A percentile compares a stretch with the other conserved stretches of the same genome.
Evolutionary conservation across 1,140 invertebrate genomes (phyloP).

Genomic region (Carposina sasakii): DNA sequence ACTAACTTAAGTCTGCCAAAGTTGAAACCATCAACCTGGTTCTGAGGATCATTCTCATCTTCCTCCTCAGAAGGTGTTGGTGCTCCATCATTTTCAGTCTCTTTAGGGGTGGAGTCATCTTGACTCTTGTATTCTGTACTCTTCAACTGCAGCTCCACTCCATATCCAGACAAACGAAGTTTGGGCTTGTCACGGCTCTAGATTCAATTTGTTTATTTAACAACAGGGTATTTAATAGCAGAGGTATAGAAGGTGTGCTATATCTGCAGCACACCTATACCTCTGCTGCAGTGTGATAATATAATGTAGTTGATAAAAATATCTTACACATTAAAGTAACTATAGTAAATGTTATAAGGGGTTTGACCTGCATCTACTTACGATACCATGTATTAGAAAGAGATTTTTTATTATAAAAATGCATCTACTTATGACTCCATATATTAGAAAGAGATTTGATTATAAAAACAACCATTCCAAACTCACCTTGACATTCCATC

Average conservation of each 20-base stretch:
- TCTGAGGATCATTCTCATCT: slow-evolving; percentile 73
- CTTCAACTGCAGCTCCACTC: slow-evolving; percentile 98
- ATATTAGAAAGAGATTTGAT: background rate
- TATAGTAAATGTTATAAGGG: too few relatives aligned
- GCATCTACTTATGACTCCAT: background rate
- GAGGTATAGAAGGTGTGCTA: too few relatives aligned
- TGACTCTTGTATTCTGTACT: slow-evolving; percentile 99
- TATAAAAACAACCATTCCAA: background rate
- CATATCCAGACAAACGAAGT: slow-evolving; percentile 94
- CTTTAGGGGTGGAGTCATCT: slow-evolving; percentile 84
- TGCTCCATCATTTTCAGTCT: slow-evolving; percentile 73
- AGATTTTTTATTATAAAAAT: slow-evolving; percentile 11
- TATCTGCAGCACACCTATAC: too few relatives aligned
- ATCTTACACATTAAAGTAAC: too few relatives aligned
- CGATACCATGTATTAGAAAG: too few relatives aligned
- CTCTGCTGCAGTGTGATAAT: too few relatives aligned
- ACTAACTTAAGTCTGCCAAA: slow-evolving; percentile 85
- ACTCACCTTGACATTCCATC: slow-evolving; percentile 86
- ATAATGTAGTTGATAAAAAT: too few relatives aligned
- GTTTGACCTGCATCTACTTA: too few relatives aligned
- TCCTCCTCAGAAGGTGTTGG: slow-evolving; percentile 73
- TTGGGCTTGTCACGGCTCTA: slow-evolving; percentile 75
- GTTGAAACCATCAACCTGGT: slow-evolving; percentile 90
- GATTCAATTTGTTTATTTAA: slow-evolving; percentile 29
- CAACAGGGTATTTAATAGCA: too few relatives aligned